Base-by-base conservation (phyloP, 2,797 vertebrate species). In the Oreonectes daqikongensis region DNA sequence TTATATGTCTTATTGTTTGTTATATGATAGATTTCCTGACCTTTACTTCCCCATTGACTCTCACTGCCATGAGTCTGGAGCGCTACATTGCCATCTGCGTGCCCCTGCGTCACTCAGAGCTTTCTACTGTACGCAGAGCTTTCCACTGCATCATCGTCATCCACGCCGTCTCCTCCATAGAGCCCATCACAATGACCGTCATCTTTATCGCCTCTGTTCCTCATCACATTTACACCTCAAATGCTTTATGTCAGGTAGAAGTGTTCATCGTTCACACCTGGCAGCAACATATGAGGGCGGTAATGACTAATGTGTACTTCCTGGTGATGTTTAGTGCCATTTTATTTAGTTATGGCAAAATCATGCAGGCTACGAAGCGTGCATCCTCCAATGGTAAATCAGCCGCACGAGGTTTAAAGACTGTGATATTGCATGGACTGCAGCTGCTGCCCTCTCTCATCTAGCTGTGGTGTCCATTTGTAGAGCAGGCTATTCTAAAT, bases 21-120 rank as follows among this genome's bases (percentile, higher is more conserved):
- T 22, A 67, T 12, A 0, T 78, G 0, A 22, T n/a, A 1, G 42
- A n/a, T 4, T 0, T 81, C 4, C 77, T 72, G 7, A 75, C 2
- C 1, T 63, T 61, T 26, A 61, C 81, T 20, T 89, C 87, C 9
- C 87, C 85, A 0, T 8, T 89, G 9, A 86, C 86, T 26, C 70
- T 90, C 35, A 84, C 84, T 32, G 84, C 79, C 4, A 89, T 89
- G 88, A 86, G 85, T 0, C 71, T 90, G 72, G 86, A 89, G 81
- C 82, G 84, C 1, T 89, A 86, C 0, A 83, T 87, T 35, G 88
- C 90, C 18, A 84, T 89, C 42, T 72, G 71, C 10, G 70, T 80
- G 65, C 46, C 72, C 24, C 53, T 79, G 44, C 35, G 38, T 1
- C 55, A 67, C 18, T 17, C 57, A 14, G 44, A 63, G 14, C 35